Percentiles rank a stretch among this genome's conserved stretches.
These are phyloP conservation scores for Ardeotis arabs DNA, from an alignment of 2,113 vertebrate genomes.

Conservation along the genomic window DNA sequence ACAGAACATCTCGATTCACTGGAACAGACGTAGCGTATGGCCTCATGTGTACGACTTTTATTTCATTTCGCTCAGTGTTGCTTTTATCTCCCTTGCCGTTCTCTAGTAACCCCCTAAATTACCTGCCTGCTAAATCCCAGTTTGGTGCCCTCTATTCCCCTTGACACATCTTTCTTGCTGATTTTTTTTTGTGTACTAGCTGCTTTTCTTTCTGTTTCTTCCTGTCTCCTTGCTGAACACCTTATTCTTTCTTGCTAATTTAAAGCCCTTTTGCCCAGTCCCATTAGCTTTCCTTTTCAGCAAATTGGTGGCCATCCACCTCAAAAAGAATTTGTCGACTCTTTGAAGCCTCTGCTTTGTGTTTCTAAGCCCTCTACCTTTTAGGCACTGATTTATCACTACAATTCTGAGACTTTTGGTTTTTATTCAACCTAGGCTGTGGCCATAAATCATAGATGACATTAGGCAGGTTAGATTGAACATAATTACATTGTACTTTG, in stretches of 20 bases:
- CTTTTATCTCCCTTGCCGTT: not conserved
- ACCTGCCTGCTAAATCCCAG: not conserved
- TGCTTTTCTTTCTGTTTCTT: not conserved
- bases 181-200: not conserved
- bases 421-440: not conserved
- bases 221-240: not conserved
- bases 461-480: not conserved
- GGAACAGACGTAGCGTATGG: not conserved
- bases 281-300: not conserved
- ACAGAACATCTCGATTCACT: not conserved
- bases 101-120: conserved; percentile 3
- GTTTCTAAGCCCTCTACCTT: not conserved
- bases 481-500: not conserved
- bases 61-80: not conserved
- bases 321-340: not conserved
- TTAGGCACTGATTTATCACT: not conserved
- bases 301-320: not conserved
- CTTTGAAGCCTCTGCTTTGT: not conserved
- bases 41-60: not conserved
- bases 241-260: not conserved
- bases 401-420: not conserved
- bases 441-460: not conserved
- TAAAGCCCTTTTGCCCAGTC: not conserved
- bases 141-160: not conserved
- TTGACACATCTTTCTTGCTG: not conserved